Percentiles rank a stretch among this genome's conserved stretches.
These are phyloP conservation scores for Antigone vipio DNA, from an alignment of 2,113 vertebrate genomes.

Conservation along the genomic window DNA sequence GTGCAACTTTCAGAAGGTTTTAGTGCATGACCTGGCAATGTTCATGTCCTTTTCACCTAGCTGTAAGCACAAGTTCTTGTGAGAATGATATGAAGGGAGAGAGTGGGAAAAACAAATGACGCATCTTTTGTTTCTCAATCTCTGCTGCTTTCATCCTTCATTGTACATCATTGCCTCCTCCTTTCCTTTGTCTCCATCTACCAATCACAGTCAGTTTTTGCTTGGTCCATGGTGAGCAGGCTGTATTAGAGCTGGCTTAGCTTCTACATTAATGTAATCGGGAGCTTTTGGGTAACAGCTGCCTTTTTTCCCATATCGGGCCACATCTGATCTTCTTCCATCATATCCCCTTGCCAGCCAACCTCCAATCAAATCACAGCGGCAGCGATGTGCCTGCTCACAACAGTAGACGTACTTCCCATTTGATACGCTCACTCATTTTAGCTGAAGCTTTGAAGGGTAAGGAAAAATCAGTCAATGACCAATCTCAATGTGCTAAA, in stretches of 20 bases:
- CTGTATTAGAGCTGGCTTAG: neutral
- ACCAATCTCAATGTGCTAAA: neutral
- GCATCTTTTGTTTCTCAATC: neutral
- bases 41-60: neutral
- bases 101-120: no score
- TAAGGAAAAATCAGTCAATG: neutral
- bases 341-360: neutral
- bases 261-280: neutral
- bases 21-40: neutral
- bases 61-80: neutral
- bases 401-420: rapidly evolving
- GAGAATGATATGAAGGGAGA: neutral
- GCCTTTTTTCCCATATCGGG: neutral
- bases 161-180: neutral
- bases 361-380: neutral
- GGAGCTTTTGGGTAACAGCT: neutral
- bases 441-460: neutral
- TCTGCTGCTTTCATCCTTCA: neutral
- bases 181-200: neutral
- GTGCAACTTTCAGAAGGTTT: neutral
- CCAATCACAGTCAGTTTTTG: neutral
- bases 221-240: neutral
- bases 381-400: neutral
- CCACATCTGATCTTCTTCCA: neutral
- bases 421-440: rapidly evolving